Percentiles rank a stretch among this genome's conserved stretches.
Evolutionary conservation across 2,113 vertebrate genomes (phyloP).

Genomic region (Semnornis frantzii): DNA sequence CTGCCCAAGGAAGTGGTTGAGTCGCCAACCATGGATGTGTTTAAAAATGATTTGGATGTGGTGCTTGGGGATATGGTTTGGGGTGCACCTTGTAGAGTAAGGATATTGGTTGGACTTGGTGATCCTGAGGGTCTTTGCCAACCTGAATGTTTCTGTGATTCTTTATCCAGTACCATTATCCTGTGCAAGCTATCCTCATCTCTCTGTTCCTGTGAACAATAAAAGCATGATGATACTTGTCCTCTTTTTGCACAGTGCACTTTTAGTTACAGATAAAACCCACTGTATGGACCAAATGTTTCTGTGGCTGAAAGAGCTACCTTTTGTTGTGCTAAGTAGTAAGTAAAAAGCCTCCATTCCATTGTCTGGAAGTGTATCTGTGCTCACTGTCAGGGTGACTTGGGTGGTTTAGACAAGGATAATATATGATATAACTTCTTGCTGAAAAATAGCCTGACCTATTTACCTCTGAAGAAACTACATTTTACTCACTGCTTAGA

Average conservation of each 20-base stretch:
- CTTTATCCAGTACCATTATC: background rate
- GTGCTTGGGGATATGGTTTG: no score
- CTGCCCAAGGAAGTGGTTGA: no score
- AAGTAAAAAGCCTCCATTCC: background rate
- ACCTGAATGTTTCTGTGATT: no score
- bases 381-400: background rate
- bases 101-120: no score
- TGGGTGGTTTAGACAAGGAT: background rate
- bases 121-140: no score
- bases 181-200: background rate
- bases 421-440: background rate
- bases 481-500: background rate
- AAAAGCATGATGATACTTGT: background rate
- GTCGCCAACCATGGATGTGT: no score
- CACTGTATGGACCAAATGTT: background rate
- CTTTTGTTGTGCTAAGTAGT: background rate
- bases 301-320: background rate
- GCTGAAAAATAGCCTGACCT: background rate
- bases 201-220: background rate
- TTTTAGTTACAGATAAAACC: background rate
- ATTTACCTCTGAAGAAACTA: background rate
- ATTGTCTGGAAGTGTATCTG: background rate
- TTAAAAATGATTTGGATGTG: no score
- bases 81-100: background rate
- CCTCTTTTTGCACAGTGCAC: background rate